These are phyloP conservation scores for Diadumene lineata DNA, from an alignment of 92 coral and sea anemone species.

Conservation along the genomic window DNA sequence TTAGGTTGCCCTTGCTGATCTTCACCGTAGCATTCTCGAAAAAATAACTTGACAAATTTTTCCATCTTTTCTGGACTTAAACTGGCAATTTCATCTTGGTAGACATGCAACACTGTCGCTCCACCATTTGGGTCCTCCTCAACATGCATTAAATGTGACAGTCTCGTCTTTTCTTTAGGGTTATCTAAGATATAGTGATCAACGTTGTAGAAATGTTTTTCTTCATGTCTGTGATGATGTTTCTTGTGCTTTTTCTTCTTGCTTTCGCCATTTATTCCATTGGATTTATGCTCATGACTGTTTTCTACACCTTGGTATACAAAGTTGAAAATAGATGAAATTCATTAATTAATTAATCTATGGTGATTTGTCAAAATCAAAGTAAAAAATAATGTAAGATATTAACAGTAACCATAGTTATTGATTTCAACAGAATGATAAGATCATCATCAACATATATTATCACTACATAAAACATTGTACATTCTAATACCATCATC, in stretches of 20 bases:
- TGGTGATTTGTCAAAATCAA: too few relatives aligned
- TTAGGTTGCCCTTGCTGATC: constrained; percentile 64
- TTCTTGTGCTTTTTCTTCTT: constrained; percentile 92
- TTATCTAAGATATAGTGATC: constrained; percentile 71
- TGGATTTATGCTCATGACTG: constrained; percentile 44
- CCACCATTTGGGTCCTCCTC: constrained; percentile 93
- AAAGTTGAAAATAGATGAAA: neutral
- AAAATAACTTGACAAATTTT: constrained; percentile 89
- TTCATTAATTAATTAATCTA: too few relatives aligned
- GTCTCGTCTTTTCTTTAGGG: constrained; percentile 78
- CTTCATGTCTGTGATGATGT: constrained; percentile 71
- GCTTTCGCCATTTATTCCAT: constrained; percentile 44
- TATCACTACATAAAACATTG: too few relatives aligned
- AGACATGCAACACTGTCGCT: constrained; percentile 83
- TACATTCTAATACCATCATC: too few relatives aligned
- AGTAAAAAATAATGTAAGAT: too few relatives aligned
- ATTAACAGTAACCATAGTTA: too few relatives aligned
- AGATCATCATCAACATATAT: too few relatives aligned
- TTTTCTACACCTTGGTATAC: constrained; percentile 38
- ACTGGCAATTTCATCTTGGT: constrained; percentile 77
- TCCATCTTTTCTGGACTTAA: constrained; percentile 82
- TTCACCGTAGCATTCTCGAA: constrained; percentile 87
- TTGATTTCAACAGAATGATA: too few relatives aligned
- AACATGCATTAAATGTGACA: constrained; percentile 83
- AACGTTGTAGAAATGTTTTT: constrained; percentile 56